These are phyloP conservation scores for Dasypolia templi DNA, from an alignment of 2,888 invertebrate genomes.

Conservation along the genomic window DNA sequence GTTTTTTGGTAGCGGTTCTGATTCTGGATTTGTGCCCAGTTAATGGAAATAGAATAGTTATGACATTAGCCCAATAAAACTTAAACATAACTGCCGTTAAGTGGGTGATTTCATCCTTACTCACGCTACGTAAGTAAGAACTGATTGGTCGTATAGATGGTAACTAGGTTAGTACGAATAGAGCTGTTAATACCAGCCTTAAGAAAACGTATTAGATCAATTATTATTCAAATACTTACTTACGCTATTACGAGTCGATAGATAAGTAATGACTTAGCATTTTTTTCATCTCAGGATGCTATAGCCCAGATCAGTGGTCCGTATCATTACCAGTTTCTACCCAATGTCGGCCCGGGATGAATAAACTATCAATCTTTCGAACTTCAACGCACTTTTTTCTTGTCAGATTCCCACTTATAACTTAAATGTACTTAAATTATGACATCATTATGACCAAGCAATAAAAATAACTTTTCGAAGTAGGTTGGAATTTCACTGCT, in stretches of 20 bases:
- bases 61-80: not conserved
- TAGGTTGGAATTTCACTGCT: slow-evolving; percentile 1
- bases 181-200: slow-evolving; percentile 6
- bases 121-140: not conserved
- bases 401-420: slow-evolving; percentile 62
- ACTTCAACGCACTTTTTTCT: slow-evolving; percentile 66
- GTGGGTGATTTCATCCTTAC: not conserved
- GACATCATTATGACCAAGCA: slow-evolving; percentile 53
- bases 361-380: slow-evolving; percentile 74
- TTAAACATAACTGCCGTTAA: not conserved
- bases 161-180: not conserved
- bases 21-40: not conserved
- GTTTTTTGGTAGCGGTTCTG: not conserved
- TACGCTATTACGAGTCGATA: slow-evolving; percentile 12
- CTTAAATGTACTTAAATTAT: slow-evolving; percentile 61
- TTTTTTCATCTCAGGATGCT: slow-evolving; percentile 70
- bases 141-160: not conserved
- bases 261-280: slow-evolving; percentile 70
- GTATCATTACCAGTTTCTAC: slow-evolving; percentile 78
- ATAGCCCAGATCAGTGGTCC: slow-evolving; percentile 78
- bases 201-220: not conserved
- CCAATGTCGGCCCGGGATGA: slow-evolving; percentile 73
- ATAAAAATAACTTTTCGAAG: slow-evolving; percentile 31
- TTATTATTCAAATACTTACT: not conserved
- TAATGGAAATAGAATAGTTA: not conserved